Evolutionary conservation across 2,888 invertebrate genomes (phyloP).

Genomic region (Acanthosepion esculentum): DNA sequence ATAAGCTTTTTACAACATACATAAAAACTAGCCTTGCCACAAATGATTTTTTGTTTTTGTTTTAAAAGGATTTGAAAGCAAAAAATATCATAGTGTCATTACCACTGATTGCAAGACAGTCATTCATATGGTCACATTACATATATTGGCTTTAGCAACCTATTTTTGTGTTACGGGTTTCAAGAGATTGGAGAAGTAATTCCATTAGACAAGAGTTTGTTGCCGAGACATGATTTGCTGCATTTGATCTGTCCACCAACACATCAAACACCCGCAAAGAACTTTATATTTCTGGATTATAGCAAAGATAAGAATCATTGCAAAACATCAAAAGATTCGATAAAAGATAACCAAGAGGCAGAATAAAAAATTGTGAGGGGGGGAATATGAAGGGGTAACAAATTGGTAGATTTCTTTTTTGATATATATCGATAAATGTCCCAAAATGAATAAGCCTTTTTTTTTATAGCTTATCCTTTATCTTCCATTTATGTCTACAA

Average conservation of each 20-base stretch:
- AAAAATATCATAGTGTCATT: too few relatives aligned
- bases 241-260: neutral
- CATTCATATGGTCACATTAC: neutral
- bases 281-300: neutral
- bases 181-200: neutral
- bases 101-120: neutral
- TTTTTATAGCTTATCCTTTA: too few relatives aligned
- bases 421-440: neutral
- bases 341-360: neutral
- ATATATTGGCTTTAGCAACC: neutral
- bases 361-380: neutral
- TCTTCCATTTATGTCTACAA: neutral
- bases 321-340: neutral
- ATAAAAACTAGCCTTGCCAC: too few relatives aligned
- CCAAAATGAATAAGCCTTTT: neutral
- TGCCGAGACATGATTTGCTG: neutral
- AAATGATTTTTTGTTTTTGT: too few relatives aligned
- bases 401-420: neutral
- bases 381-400: neutral
- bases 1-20: too few relatives aligned
- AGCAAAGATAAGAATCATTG: neutral
- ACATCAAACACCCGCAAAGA: neutral
- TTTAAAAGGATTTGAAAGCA: neutral
- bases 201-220: neutral
- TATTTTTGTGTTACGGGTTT: neutral